Evolutionary conservation across 2,113 vertebrate species (phyloP).

Genomic region (Jaculus jaculus): DNA sequence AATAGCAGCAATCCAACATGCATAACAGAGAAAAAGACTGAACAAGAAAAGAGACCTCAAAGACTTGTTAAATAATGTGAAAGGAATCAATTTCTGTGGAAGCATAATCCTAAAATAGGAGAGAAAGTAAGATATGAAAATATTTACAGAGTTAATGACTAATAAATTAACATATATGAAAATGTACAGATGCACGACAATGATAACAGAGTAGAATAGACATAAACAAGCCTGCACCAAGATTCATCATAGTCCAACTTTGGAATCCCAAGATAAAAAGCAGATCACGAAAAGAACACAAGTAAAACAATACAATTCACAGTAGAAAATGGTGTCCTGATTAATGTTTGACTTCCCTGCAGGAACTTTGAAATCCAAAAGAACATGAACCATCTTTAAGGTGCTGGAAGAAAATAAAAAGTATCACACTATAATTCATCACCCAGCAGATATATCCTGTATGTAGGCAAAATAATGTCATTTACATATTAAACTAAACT

Average conservation of each 20-base stretch:
- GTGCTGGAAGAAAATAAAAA: background rate
- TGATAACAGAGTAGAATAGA: constrained; percentile 40
- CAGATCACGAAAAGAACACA: background rate
- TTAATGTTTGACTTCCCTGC: background rate
- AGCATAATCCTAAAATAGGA: background rate
- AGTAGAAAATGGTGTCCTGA: background rate
- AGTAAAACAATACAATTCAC: background rate
- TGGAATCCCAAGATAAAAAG: constrained; percentile 40
- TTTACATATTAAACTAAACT: constrained; percentile 24
- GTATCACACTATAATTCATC: background rate
- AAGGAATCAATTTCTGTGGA: background rate
- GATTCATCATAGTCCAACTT: background rate
- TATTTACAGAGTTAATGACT: constrained; percentile 7
- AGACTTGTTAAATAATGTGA: background rate
- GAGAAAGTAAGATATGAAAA: background rate
- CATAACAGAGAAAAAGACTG: background rate
- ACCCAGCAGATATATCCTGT: background rate
- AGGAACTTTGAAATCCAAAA: background rate
- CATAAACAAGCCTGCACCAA: background rate
- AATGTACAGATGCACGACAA: background rate
- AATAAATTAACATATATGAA: constrained; percentile 11
- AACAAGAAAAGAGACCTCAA: background rate
- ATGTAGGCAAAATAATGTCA: background rate
- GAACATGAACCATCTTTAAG: background rate
- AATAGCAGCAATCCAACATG: background rate